Evolutionary conservation across 2,888 invertebrate genomes (phyloP).

Genomic region (Sipunculus nudus): DNA sequence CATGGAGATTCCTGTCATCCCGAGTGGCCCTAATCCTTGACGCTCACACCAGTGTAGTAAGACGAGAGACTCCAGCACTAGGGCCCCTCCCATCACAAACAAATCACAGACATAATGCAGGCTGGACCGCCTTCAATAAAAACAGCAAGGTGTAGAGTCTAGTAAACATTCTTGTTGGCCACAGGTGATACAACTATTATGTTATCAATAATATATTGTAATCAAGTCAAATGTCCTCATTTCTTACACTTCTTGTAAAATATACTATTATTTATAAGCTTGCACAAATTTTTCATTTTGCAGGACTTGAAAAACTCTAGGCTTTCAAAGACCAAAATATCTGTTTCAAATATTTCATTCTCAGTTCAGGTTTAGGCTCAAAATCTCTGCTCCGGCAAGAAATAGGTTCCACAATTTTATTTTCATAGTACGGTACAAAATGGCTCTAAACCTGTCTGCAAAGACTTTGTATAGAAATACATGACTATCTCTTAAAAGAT

Average conservation of each 20-base stretch:
- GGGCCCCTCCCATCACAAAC: constrained; percentile 98
- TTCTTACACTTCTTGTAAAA: too few relatives aligned
- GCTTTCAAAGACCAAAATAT: not conserved
- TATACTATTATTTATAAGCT: too few relatives aligned
- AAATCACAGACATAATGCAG: constrained; percentile 96
- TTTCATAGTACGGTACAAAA: too few relatives aligned
- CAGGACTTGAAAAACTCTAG: not conserved
- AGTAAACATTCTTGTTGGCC: too few relatives aligned
- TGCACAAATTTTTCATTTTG: too few relatives aligned
- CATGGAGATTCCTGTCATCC: constrained; percentile 96
- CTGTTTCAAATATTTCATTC: not conserved
- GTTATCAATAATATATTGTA: too few relatives aligned
- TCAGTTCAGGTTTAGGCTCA: not conserved
- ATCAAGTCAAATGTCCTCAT: too few relatives aligned
- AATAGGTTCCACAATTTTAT: too few relatives aligned
- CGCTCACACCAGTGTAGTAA: constrained; percentile 93
- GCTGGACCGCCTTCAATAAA: constrained; percentile 78
- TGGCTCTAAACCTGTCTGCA: too few relatives aligned
- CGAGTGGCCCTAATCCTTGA: constrained; percentile 88
- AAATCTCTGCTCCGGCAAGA: too few relatives aligned
- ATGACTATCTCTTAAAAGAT: not conserved
- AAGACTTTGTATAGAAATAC: too few relatives aligned
- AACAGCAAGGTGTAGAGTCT: constrained; percentile 7
- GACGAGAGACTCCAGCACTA: constrained; percentile 91
- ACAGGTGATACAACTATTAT: too few relatives aligned